Evolutionary conservation across 1,140 invertebrate species (phyloP), one percentile per base, ranked within the genome.

Genomic region (Amyelois transitella): DNA sequence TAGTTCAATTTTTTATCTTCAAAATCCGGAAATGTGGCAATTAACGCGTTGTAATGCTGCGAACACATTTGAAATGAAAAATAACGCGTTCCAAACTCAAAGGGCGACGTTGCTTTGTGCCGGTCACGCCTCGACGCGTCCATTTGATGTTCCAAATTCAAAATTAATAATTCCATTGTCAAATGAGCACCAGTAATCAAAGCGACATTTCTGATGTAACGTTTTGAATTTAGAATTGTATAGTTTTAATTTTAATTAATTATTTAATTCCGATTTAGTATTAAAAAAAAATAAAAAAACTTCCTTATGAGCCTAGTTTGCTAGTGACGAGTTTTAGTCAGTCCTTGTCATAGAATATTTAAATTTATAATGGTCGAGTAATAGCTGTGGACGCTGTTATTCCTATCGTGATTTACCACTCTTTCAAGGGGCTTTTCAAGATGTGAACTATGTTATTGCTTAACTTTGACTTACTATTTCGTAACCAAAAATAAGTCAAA

Each of bases 141-240:
- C 28, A 20, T 72, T 69, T 69, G 66, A 62, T 65, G 60, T 62
- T 55, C 59, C 51, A 63, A 62, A 64, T 73, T 70, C 64, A 69
- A 76, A 62, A 72, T 73, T 75, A 75, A 75, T 77, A 74, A 74
- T 67, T 72, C 56, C 60, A 66, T 70, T 67, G 63, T 51, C 60
- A 70, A 72, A 74, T 70, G 67, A 71, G 24, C 43, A 50, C 63
- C 53, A 68, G 65, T 70, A 64, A 43, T 63, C 45, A 48, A 71
- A 72, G 71, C 44, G 51, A 48, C 55, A 52, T 44, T 58, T 62
- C 55, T 56, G 50, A 55, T 55, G 25, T 24, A 18, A 14, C 21
- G 51, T 14, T 56, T 48, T 44, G 51, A 61, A 57, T 64, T 48
- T 32, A 19, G 21, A 28, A 54, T 48, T 38, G 8, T 38, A 14